Base-by-base conservation (phyloP, 2,888 invertebrate genomes). In the Brachynemurus nebulosus region DNA sequence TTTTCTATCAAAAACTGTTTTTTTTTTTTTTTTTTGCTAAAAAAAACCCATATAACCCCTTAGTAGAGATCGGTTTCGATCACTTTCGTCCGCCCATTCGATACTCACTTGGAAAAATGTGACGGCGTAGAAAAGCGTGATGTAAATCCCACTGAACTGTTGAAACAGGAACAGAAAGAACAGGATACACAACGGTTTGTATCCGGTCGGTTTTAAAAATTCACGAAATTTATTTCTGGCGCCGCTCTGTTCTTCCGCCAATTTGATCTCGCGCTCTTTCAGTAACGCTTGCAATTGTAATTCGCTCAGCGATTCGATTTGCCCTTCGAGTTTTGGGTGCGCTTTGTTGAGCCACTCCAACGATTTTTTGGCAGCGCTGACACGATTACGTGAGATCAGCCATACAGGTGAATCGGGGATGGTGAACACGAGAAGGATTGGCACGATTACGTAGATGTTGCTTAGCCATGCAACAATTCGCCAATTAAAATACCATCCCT, bases 91-190 rank as follows among this genome's bases (percentile, higher is more conserved):
- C n/a, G n/a, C n/a, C n/a, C n/a, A n/a, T n/a, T n/a, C n/a, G n/a
- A 35, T 38, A 52, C 55, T 57, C 57, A 72, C 72, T 57, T 71
- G 57, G 52, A 75, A 72, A 59, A 74, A 72, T 11, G 68, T 69
- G 18, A 76, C 72, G 0, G 75, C 73, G 54, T 73, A 75, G 57
- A 75, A 76, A 2, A 75, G 60, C 1, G 73, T 74, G 6, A 74
- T 71, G 52, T 76, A 76, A 49, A 76, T 73, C 33, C 76, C 76
- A 18, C 72, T 67, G 50, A 72, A 73, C 52, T 76, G 74, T 56
- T 76, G 75, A 52, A 74, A 71, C 36, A 69, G 60, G 56, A 75
- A 76, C 11, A 76, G 58, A 8, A 69, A 62, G 46, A 70, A 64
- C 11, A 76, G 61, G 38, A 76, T 66, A 7, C 67, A 47, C 52